Base-by-base conservation (phyloP, 2,113 vertebrate species). In the Pomatorhinus ruficollis region DNA sequence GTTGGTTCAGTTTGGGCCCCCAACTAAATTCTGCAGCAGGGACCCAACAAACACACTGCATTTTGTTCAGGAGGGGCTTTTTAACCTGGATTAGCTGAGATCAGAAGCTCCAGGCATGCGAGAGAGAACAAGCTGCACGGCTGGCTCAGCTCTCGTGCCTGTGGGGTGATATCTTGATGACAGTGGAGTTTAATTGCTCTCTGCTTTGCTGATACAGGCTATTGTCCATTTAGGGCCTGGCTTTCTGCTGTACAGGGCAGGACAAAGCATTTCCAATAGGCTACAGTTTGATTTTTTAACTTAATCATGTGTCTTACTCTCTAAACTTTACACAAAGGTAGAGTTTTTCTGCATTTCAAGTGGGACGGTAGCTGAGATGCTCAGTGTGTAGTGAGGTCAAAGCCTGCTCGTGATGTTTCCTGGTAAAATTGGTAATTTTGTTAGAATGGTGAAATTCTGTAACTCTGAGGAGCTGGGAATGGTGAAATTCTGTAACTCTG, bases 131-230 rank as follows among this genome's bases (percentile, higher is more conserved):
- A 75, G 49, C 90, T 86, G n/a, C 82, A 5, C 0, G 83, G 89
- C 95, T 79, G 57, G 91, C 94, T 86, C 89, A 81, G 94, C 96
- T 87, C 87, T 70, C 61, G 49, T 92, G 95, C 87, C 95, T 92
- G 72, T 78, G 87, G 82, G 87, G 87, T 94, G 91, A 85, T 89
- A 93, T 94, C 95, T 37, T 87, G 91, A 93, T 96, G 96, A 94
- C 94, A 76, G 40, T 17, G 91, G 86, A 66, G 53, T 95, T 96
- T 89, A 79, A 85, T 94, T 93, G 95, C 94, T 85, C 12, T 76
- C 64, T 59, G 69, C 31, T 91, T 82, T 93, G 94, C 95, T 96
- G 96, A 94, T 84, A 33, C 70, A 87, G 54, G 14, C 94, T 20
- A 3, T 92, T 93, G 87, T 20, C 89, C 83, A 35, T 74, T 39